Evolutionary conservation across 2,888 invertebrate species (phyloP), one percentile per base, ranked within the genome.

Genomic region (Pemphredon lugubris): DNA sequence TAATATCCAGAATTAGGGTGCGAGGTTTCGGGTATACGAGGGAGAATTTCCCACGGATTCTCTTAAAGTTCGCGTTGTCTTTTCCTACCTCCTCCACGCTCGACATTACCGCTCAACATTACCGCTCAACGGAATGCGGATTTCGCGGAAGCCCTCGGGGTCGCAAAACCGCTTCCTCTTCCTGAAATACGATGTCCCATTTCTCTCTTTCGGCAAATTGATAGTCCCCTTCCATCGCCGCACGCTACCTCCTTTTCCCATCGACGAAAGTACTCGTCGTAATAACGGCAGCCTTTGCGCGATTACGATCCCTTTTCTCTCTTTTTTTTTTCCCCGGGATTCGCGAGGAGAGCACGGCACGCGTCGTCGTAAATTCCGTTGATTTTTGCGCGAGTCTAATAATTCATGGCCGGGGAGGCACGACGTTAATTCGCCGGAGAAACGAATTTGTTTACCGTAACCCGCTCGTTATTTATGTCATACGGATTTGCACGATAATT

Each of bases 371-470:
- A 61, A 68, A 64, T 71, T 71, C 50, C 30, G 34, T 34, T n/a
- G n/a, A 11, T 16, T 32, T 2, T 7, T n/a, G 40, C 37, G 39
- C 16, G 47, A n/a, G 5, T 23, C 20, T 16, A 18, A 14, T 55
- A 40, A 68, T 47, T 71, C 57, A 69, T 44, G 45, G 47, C 45
- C n/a, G 13, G 13, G 16, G 23, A 48, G 50, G 47, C 51, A 47
- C 40, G 59, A 40, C 68, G 42, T 61, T 68, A 51, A 57, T 68
- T 45, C 40, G 55, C 26, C 9, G 45, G 61, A 34, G 71, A 47
- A 61, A 70, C 71, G 61, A 51, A 71, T 71, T 71, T 40, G 47
- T 71, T 57, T 16, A 39, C 2, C 14, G 50, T n/a, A 45, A 40
- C 13, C 42, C 34, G 20, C 18, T n/a, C n/a, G n/a, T n/a, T n/a